Conservation (phyloP, 2,888 invertebrate species). For the Sesia apiformis region DNA sequence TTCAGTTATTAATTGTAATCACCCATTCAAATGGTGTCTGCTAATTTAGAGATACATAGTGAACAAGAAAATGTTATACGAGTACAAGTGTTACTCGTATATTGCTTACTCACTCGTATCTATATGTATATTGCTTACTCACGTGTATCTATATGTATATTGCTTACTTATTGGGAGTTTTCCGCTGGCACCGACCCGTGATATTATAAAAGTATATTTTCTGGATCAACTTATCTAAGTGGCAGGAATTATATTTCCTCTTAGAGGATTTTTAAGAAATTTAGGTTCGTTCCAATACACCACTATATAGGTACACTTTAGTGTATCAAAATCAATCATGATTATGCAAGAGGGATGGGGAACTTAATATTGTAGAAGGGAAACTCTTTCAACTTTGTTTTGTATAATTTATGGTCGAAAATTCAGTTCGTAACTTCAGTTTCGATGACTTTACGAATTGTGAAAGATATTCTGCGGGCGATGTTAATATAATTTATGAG, state of each 20-base stretch:
- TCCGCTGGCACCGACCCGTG: constrained; percentile 13
- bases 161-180: constrained; percentile 9
- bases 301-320: no score
- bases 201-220: constrained; percentile 10
- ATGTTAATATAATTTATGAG: constrained; percentile 16
- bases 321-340: no score
- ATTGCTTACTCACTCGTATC: neutral
- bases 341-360: no score
- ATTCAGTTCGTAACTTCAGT: neutral
- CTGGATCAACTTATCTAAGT: constrained; percentile 2
- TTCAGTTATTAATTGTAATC: no score
- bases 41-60: no score
- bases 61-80: no score
- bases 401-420: neutral
- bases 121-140: neutral
- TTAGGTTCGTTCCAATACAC: no score
- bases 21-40: no score
- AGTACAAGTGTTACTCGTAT: no score
- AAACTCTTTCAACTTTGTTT: neutral
- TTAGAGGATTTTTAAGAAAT: neutral
- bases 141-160: neutral
- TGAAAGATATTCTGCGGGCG: neutral
- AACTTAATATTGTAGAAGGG: no score
- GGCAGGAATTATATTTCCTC: constrained; percentile 14
- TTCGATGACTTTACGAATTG: neutral